Evolutionary conservation across 2,888 invertebrate genomes (phyloP).

Genomic region (Leptopilina myrica): DNA sequence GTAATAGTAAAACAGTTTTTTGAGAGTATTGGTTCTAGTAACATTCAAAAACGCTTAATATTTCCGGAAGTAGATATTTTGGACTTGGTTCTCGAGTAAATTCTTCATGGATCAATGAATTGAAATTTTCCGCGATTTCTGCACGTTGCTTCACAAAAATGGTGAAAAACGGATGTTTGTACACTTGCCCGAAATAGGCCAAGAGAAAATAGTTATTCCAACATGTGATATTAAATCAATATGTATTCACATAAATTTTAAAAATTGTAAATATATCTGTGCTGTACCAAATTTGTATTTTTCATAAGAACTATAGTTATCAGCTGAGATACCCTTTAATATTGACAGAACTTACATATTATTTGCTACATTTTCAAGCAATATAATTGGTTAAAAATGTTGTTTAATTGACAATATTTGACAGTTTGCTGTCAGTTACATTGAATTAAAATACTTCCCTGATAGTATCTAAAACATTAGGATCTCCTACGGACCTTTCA

Average conservation of each 20-base stretch:
- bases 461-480: too few relatives aligned
- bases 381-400: too few relatives aligned
- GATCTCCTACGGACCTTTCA: too few relatives aligned
- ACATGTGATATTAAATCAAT: neutral
- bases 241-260: constrained; percentile 1
- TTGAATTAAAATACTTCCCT: too few relatives aligned
- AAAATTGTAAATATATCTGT: neutral
- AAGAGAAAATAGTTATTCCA: neutral
- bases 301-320: neutral
- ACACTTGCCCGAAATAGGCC: constrained; percentile 13
- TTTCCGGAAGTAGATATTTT: constrained; percentile 31
- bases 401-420: too few relatives aligned
- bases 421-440: too few relatives aligned
- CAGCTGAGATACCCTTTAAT: too few relatives aligned
- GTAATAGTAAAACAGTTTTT: too few relatives aligned
- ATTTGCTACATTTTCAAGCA: too few relatives aligned
- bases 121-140: constrained; percentile 14
- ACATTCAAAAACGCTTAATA: neutral
- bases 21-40: too few relatives aligned
- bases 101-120: constrained; percentile 28
- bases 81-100: constrained; percentile 31
- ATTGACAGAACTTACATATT: too few relatives aligned
- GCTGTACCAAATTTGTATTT: constrained; percentile 3
- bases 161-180: constrained; percentile 42
- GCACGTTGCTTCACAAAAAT: constrained; percentile 37